These are phyloP conservation scores for Drosophila parabipectinata DNA, from an alignment of 1,140 invertebrate genomes.

Conservation along the genomic window DNA sequence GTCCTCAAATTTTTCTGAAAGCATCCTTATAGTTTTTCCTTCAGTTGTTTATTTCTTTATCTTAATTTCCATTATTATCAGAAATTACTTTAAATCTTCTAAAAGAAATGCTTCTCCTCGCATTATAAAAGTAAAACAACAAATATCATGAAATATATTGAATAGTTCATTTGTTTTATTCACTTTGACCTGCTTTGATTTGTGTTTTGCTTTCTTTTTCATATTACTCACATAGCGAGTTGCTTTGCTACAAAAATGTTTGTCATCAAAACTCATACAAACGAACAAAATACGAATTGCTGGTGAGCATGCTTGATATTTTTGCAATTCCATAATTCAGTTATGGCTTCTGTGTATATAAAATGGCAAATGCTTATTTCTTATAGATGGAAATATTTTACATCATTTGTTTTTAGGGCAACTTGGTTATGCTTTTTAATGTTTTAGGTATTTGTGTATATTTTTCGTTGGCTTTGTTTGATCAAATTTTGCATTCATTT, in stretches of 20 bases:
- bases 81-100: too few species aligned
- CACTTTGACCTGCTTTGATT: slow-evolving; percentile 54
- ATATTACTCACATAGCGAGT: slow-evolving; percentile 5
- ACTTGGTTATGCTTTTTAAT: slow-evolving; percentile 9
- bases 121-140: background rate
- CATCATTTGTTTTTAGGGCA: slow-evolving; percentile 29
- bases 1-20: too few species aligned
- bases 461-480: slow-evolving; percentile 69
- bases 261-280: slow-evolving; percentile 33
- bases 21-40: too few species aligned
- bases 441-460: slow-evolving; percentile 47
- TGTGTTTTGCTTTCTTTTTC: slow-evolving; percentile 24
- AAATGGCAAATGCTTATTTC: slow-evolving; percentile 54
- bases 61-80: too few species aligned
- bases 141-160: slow-evolving; percentile 35
- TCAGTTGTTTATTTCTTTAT: too few species aligned
- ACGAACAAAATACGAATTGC: slow-evolving; percentile 37
- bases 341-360: slow-evolving; percentile 55
- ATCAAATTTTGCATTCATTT: slow-evolving; percentile 27
- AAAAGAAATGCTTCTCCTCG: background rate
- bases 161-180: slow-evolving; percentile 62
- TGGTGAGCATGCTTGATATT: slow-evolving; percentile 14
- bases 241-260: slow-evolving; percentile 45
- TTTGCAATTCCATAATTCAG: slow-evolving; percentile 21
- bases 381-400: slow-evolving; percentile 50